Percentiles rank a stretch among this genome's conserved stretches.
Conservation (phyloP, 2,113 vertebrate species). For the Prietella phreatophila region DNA sequence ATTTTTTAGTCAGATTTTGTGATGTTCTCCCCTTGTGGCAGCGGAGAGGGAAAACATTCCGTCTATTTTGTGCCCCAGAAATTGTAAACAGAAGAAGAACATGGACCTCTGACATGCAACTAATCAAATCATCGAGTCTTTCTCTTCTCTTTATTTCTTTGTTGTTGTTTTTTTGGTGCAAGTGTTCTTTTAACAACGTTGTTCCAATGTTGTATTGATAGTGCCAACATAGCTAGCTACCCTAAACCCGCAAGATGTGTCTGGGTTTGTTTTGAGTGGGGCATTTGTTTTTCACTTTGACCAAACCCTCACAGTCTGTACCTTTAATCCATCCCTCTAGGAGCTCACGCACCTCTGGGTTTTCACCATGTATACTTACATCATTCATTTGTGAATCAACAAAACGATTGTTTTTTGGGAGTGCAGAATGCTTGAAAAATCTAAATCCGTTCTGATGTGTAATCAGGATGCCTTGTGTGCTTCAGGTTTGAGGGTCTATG, state of each 20-base stretch:
- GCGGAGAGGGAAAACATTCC: not conserved
- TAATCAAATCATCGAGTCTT: not conserved
- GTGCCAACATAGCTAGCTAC: not conserved
- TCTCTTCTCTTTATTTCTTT: not conserved
- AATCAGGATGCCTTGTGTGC: not conserved
- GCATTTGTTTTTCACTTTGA: not conserved
- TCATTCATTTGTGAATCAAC: too few relatives aligned
- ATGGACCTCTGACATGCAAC: not conserved
- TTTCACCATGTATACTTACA: not conserved
- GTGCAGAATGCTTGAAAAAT: not conserved
- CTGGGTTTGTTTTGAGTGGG: not conserved
- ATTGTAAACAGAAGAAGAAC: not conserved
- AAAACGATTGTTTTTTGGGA: not conserved
- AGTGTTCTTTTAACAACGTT: not conserved
- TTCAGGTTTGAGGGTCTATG: conserved; percentile 85
- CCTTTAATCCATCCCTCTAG: not conserved
- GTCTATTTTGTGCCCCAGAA: not conserved
- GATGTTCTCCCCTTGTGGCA: not conserved
- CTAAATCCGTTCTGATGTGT: not conserved
- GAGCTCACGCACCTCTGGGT: not conserved
- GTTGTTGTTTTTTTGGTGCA: not conserved
- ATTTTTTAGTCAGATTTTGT: not conserved
- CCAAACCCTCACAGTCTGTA: not conserved
- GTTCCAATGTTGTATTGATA: not conserved
- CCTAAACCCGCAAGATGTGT: not conserved